These are phyloP conservation scores for Cyclopterus lumpus DNA, from an alignment of 2,797 vertebrate genomes.

Conservation along the genomic window DNA sequence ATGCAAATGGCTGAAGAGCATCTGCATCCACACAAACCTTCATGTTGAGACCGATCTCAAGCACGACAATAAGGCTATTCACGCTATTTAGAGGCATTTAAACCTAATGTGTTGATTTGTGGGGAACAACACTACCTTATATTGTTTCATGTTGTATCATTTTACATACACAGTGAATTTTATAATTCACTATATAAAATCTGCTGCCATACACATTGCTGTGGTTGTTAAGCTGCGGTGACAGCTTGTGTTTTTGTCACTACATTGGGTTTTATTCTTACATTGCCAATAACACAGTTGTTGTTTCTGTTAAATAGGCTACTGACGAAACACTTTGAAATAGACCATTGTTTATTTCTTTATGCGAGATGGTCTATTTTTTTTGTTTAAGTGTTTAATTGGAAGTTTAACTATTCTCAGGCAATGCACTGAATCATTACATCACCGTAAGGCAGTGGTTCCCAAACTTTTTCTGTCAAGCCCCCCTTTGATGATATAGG, in stretches of 20 bases:
- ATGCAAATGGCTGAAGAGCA: slow-evolving; percentile 15
- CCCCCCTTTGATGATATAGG: no score
- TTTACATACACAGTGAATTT: not conserved
- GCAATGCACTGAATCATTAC: not conserved
- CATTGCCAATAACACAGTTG: not conserved
- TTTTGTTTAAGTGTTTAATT: not conserved
- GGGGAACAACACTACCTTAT: not conserved
- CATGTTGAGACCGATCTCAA: not conserved
- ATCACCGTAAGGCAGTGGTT: no score
- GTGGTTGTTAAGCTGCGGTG: not conserved
- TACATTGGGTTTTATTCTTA: slow-evolving; percentile 27
- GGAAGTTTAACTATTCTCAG: not conserved
- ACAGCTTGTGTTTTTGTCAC: slow-evolving; percentile 36
- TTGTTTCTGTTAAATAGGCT: slow-evolving; percentile 23
- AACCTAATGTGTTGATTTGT: not conserved
- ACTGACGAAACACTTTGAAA: slow-evolving; percentile 2
- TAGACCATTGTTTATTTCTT: not conserved
- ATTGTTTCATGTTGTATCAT: not conserved
- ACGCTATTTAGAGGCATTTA: not conserved
- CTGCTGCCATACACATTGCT: not conserved
- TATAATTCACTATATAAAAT: not conserved
- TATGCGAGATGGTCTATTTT: not conserved
- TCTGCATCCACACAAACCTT: not conserved
- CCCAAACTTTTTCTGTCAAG: no score
- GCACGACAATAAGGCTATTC: no score